phyloP scores from a whole-genome alignment of 2,113 vertebrate genomes.

The Leptocoma aspasia region DNA sequence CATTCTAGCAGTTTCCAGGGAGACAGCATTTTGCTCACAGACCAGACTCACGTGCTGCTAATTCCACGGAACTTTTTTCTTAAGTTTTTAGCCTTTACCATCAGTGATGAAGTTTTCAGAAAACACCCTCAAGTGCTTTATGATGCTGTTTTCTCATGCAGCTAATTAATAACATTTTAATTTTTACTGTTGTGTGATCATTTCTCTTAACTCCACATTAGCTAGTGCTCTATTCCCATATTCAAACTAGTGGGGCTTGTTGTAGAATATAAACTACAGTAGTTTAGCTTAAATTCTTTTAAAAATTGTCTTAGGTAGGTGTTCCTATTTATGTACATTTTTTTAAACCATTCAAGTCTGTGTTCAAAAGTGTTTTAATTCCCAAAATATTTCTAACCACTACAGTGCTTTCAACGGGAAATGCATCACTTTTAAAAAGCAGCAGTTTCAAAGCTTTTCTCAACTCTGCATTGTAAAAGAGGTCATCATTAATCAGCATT shows the following conservation, averaged over 20 bases:
- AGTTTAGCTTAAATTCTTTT: not conserved
- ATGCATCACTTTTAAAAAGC: not conserved
- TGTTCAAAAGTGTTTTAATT: not conserved
- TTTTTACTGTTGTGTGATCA: not conserved
- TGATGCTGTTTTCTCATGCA: conserved; percentile 4
- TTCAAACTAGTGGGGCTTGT: not conserved
- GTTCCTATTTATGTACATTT: not conserved
- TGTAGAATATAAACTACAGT: not conserved
- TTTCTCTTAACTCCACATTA: conserved; percentile 5
- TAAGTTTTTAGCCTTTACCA: not conserved
- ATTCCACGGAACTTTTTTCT: not conserved
- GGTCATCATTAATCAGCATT: not conserved
- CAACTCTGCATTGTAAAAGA: not conserved
- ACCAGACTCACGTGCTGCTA: not conserved
- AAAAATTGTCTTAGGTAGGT: not conserved
- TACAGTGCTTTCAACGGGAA: not conserved
- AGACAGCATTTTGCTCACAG: not conserved
- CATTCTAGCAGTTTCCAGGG: not conserved
- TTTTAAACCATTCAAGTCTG: not conserved
- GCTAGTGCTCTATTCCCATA: not conserved
- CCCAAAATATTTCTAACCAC: not conserved
- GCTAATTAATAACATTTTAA: conserved; percentile 30
- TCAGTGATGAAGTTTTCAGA: not conserved
- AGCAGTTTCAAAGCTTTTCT: not conserved
- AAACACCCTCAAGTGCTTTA: not conserved